A percentile compares a stretch with the other conserved stretches of the same genome.
Evolutionary conservation across 2,113 vertebrate genomes (phyloP).

Genomic region (Lampris incognitus): DNA sequence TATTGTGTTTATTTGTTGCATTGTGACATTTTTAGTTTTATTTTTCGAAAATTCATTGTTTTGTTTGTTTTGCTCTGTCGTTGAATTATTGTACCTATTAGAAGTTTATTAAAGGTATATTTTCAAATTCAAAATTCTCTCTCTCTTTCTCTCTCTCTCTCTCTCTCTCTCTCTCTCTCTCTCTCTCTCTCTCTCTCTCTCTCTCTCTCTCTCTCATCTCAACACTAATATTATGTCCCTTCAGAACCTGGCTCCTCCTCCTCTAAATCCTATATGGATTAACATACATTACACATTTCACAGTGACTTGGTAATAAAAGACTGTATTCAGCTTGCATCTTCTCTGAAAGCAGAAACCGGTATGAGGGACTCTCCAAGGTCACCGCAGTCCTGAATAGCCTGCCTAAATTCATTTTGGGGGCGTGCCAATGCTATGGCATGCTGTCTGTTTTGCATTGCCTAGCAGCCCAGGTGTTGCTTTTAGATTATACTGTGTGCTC

Average conservation of each 20-base stretch:
- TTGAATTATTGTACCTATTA: too few relatives aligned
- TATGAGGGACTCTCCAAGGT: conserved; percentile 70
- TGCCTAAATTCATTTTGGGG: conserved; percentile 73
- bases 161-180: neutral
- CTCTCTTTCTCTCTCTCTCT: neutral
- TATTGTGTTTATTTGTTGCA: too few relatives aligned
- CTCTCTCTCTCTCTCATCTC: conserved; percentile 6
- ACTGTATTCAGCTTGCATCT: conserved; percentile 66
- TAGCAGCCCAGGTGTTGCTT: conserved; percentile 79
- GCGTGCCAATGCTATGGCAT: conserved; percentile 69
- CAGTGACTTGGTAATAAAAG: conserved; percentile 71
- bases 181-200: conserved; percentile 3
- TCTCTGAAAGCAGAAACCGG: conserved; percentile 39
- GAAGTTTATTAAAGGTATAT: too few relatives aligned
- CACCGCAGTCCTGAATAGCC: conserved; percentile 75
- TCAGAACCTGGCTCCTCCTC: conserved; percentile 43
- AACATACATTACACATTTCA: conserved; percentile 77
- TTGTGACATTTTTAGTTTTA: too few relatives aligned
- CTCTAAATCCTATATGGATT: conserved; percentile 64
- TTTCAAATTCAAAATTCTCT: too few relatives aligned
- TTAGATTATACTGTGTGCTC: conserved; percentile 80
- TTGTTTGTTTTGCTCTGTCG: too few relatives aligned
- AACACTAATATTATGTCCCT: conserved; percentile 54
- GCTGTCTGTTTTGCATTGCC: conserved; percentile 72
- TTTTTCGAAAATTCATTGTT: too few relatives aligned